These are phyloP conservation scores for Holothuria scabra DNA, from an alignment of 53 echinoderm and acorn worm genomes.

Conservation along the genomic window DNA sequence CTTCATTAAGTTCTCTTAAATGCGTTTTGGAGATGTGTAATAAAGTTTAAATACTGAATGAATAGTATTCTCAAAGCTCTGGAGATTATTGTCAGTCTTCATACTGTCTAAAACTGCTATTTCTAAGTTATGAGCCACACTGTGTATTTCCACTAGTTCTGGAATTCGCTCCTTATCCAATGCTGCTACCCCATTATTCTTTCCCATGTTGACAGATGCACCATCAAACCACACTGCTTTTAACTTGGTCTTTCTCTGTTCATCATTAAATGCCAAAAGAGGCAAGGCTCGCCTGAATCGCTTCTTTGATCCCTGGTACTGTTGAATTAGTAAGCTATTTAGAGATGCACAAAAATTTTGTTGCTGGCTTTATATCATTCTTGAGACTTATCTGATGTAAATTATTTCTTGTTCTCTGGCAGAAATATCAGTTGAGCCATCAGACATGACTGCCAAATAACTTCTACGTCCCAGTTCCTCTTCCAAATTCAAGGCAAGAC, in stretches of 20 bases:
- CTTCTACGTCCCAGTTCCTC: not conserved
- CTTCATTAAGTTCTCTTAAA: not conserved
- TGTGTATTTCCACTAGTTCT: slow-evolving; percentile 7
- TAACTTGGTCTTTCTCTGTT: not conserved
- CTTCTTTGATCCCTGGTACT: not conserved
- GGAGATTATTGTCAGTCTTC: not conserved
- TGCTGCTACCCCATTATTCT: slow-evolving; percentile 36
- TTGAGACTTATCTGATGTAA: not conserved
- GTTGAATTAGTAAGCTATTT: not conserved
- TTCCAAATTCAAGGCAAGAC: not conserved
- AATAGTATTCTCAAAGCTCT: not conserved
- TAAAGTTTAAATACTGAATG: not conserved
- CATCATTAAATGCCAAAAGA: slow-evolving; percentile 2
- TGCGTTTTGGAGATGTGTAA: not conserved
- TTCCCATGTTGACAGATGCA: not conserved
- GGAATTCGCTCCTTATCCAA: slow-evolving; percentile 8
- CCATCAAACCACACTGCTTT: not conserved
- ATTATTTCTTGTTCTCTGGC: not conserved
- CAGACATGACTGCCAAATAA: not conserved
- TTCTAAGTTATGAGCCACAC: slow-evolving; percentile 33
- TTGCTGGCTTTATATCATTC: not conserved
- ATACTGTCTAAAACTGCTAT: not conserved
- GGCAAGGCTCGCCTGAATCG: not conserved
- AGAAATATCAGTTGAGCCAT: not conserved
- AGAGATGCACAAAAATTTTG: slow-evolving; percentile 3